These are phyloP conservation scores for Ptiloglossa arizonensis DNA, from an alignment of 1,140 invertebrate genomes.

Conservation along the genomic window DNA sequence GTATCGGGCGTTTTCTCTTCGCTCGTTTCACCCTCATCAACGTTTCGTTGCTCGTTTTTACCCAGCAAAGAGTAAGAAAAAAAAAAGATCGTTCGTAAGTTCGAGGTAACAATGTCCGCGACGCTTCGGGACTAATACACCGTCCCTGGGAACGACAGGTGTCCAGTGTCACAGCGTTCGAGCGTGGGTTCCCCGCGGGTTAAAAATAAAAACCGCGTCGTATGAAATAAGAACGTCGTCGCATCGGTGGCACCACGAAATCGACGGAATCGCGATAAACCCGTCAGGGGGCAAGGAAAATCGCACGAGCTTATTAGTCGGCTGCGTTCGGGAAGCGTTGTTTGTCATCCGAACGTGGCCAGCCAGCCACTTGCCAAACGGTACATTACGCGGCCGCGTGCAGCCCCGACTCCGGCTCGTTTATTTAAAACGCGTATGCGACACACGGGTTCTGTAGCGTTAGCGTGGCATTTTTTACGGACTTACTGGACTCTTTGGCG, in stretches of 20 bases:
- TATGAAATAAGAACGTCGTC: conserved; percentile 37
- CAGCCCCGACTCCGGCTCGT: background rate
- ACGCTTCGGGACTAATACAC: background rate
- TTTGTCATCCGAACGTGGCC: conserved; percentile 34
- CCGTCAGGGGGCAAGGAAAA: background rate
- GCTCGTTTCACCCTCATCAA: background rate
- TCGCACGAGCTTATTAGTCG: conserved; percentile 31
- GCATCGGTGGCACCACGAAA: conserved; percentile 12
- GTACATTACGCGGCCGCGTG: conserved; percentile 17
- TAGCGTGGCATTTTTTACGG: too few species aligned
- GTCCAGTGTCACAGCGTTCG: conserved; percentile 12
- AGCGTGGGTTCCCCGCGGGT: conserved; percentile 24
- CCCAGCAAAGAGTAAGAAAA: background rate
- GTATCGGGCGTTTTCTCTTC: background rate
- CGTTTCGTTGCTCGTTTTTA: background rate
- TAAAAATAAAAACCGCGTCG: conserved; percentile 47
- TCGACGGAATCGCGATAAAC: conserved; percentile 14
- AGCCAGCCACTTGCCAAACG: conserved; percentile 49
- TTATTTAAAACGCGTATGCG: conserved; percentile 29
- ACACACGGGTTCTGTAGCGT: too few species aligned
- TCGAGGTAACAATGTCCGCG: background rate
- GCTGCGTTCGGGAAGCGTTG: conserved; percentile 7
- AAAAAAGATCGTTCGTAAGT: background rate
- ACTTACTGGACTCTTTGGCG: conserved; percentile 95
- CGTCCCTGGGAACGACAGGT: conserved; percentile 46